Evolutionary conservation across 2,888 invertebrate species (phyloP), one percentile per base, ranked within the genome.

Genomic region (Fragum fragum): DNA sequence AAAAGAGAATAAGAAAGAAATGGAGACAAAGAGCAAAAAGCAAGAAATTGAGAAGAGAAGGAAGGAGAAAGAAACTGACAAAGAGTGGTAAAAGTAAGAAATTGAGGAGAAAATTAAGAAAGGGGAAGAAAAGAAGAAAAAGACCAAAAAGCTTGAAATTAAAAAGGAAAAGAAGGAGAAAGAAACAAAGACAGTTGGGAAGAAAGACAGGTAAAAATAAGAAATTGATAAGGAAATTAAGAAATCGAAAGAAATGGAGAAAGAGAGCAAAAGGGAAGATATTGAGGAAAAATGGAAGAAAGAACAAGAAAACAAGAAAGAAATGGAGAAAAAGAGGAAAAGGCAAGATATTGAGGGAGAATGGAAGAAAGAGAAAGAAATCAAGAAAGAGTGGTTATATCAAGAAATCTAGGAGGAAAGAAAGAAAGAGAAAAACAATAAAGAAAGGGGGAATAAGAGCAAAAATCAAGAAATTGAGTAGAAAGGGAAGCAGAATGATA

Each of bases 371-470:
- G 36, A 53, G 18, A 53, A 55, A 42, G 9, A n/a, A 21, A 39
- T 21, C 32, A 52, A 71, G 55, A 23, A 57, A 52, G 39, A 16
- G 26, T 11, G n/a, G 53, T 7, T n/a, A 53, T 21, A 7, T 16
- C 11, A 57, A 72, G 36, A n/a, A 68, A 29, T 16, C 3, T 23
- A 66, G n/a, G 55, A 70, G 39, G 26, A 23, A 69, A 59, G n/a
- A 18, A 57, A 59, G 68, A 55, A 55, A 39, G 26, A 42, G 26
- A 47, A 36, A 36, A 36, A 36, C 9, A 36, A 3, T 36, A 57
- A 18, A 28, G 28, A 39, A 32, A 52, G 28, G 28, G 63, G 14
- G 39, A 14, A 39, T 6, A 39, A 39, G 14, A 39, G 39, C 7
- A 9, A 39, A 39, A 39, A 9, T 39, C 6, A 39, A 14, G 39